Conservation (phyloP, 2,888 invertebrate species). For the Punctoribates punctum region DNA sequence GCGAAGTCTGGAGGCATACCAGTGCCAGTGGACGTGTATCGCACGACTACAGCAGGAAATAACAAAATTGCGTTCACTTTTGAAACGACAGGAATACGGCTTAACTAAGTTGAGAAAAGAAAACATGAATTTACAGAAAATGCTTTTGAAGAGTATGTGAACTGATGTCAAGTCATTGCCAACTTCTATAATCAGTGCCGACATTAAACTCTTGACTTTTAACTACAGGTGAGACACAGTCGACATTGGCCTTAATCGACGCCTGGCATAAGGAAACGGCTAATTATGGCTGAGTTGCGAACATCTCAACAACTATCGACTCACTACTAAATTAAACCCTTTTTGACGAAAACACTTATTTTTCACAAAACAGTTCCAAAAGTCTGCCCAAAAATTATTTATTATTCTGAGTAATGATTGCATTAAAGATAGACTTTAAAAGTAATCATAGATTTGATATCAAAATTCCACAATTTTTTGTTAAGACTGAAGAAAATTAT, state of each 20-base stretch:
- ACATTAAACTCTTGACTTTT: slow-evolving; percentile 2
- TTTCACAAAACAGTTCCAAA: too few relatives aligned
- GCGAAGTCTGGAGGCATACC: slow-evolving; percentile 54
- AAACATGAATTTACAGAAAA: slow-evolving; percentile 30
- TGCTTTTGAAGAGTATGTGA: slow-evolving; percentile 31
- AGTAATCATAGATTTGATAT: too few relatives aligned
- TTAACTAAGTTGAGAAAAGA: slow-evolving; percentile 17
- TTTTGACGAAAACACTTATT: neutral
- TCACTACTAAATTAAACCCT: neutral
- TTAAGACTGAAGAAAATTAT: too few relatives aligned
- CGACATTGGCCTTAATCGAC: slow-evolving; percentile 21
- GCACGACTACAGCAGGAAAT: slow-evolving; percentile 54
- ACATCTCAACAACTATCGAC: neutral
- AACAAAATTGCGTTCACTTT: slow-evolving; percentile 42
- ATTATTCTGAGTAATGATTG: too few relatives aligned
- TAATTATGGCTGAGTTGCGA: slow-evolving; percentile 16
- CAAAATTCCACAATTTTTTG: too few relatives aligned
- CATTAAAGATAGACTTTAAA: too few relatives aligned
- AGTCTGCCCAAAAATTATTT: too few relatives aligned
- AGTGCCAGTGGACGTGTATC: slow-evolving; percentile 53
- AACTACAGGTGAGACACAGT: slow-evolving; percentile 25
- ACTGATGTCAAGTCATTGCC: neutral
- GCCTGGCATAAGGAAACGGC: slow-evolving; percentile 35
- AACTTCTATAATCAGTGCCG: neutral
- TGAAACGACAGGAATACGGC: slow-evolving; percentile 4